Evolutionary conservation across 2,888 invertebrate genomes (phyloP), one percentile per base, ranked within the genome.

Genomic region (Tetragnatha montana): DNA sequence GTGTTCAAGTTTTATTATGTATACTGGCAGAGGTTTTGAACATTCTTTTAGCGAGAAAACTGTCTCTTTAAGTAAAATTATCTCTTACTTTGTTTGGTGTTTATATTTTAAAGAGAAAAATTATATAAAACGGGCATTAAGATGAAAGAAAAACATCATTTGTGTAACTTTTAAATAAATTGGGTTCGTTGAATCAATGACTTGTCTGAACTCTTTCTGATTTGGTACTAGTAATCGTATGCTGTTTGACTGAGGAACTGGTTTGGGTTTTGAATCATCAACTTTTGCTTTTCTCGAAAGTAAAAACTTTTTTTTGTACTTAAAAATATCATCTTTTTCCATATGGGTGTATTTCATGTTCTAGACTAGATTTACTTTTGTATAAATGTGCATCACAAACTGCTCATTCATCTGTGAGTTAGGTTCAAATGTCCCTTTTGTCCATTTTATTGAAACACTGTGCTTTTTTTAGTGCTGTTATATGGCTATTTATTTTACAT

Each of bases 401-500:
- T 60, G 60, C 60, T 60, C 60, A 60, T 17, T 17, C 60, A 10
- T 60, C 14, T 17, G 60, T 60, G 14, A 60, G 4, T 60, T 17
- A 60, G 17, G 17, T 60, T 60, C 17, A 17, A 60, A 60, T 60
- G 60, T 60, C 60, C 14, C 60, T 6, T 14, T 60, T 60, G 60
- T 60, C 60, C 60, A 60, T 60, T 60, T 60, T 10, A 60, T 60
- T 17, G 60, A 60, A 60, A 75, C 22, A 47, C 7, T 75, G 35
- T 75, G 75, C 75, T 47, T 75, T 21, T n/a, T 8, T 49, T 75
- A 49, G 19, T 10, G 69, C 22, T 50, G 50, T 81, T 49, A 51
- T 73, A 81, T 81, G 51, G 22, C 71, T 81, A 81, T 81, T 81
- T 81, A 81, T 81, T 81, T 73, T 81, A 81, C 49, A 22, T 51